These are phyloP conservation scores for Pseudorhombus dupliciocellatus DNA, from an alignment of 2,113 vertebrate species.

Conservation along the genomic window DNA sequence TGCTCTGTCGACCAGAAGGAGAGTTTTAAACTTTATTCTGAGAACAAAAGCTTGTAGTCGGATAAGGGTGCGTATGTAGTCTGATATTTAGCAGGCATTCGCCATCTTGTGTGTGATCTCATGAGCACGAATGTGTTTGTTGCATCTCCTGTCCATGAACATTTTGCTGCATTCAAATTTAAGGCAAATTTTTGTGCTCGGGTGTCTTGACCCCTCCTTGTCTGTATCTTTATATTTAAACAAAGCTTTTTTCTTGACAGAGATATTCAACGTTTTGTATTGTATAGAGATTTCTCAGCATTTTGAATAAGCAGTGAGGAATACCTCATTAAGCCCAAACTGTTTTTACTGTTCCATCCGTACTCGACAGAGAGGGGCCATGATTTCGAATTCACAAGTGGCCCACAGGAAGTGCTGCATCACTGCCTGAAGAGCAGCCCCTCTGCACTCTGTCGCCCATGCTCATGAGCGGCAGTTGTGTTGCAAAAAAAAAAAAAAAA, in stretches of 20 bases:
- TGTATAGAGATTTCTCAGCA: neutral
- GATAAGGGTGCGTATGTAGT: too few relatives aligned
- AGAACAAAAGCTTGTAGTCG: neutral
- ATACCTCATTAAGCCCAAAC: slow-evolving; percentile 42
- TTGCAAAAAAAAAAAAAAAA: slow-evolving; percentile 3
- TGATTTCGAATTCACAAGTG: too few relatives aligned
- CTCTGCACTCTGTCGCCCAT: too few relatives aligned
- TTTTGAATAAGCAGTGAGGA: slow-evolving; percentile 7
- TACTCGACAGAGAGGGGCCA: neutral
- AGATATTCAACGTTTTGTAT: slow-evolving; percentile 2
- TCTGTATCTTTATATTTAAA: slow-evolving; percentile 31
- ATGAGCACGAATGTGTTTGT: neutral
- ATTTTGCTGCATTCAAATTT: too few relatives aligned
- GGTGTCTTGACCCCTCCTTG: slow-evolving; percentile 26
- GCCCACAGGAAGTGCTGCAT: too few relatives aligned
- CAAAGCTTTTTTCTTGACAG: slow-evolving; percentile 19
- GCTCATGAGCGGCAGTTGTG: neutral
- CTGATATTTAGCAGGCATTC: neutral
- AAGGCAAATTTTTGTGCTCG: neutral
- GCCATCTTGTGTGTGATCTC: neutral
- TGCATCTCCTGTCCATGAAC: neutral
- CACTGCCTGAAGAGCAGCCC: too few relatives aligned
- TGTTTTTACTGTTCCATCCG: neutral
- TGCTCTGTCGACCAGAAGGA: neutral
- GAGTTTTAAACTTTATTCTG: neutral